Evolutionary conservation across 1,140 invertebrate genomes (phyloP).

Genomic region (Caerostris extrusa): DNA sequence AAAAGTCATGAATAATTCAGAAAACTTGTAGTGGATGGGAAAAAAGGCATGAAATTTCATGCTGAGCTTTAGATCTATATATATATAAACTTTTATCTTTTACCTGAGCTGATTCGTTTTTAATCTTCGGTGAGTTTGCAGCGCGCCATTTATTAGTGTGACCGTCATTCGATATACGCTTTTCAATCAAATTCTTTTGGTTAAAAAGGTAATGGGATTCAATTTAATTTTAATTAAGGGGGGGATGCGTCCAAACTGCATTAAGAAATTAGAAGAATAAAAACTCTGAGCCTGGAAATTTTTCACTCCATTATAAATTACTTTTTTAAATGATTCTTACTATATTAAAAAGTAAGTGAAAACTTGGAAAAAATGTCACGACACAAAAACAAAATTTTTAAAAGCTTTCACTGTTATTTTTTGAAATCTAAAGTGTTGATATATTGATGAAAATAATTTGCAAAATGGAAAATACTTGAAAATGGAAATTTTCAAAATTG

Average conservation of each 20-base stretch:
- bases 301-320: background rate
- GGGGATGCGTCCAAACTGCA: conserved; percentile 10
- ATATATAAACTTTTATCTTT: background rate
- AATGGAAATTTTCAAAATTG: no score
- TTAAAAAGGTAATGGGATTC: conserved; percentile 40
- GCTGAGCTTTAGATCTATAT: background rate
- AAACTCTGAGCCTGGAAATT: background rate
- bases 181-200: conserved; percentile 59
- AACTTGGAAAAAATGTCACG: background rate
- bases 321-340: no score
- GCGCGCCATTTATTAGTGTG: conserved; percentile 42
- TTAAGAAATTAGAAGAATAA: background rate
- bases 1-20: conserved; percentile 69
- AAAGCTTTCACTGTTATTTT: no score
- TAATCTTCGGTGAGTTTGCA: conserved; percentile 58
- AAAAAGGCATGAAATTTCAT: conserved; percentile 51
- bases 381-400: background rate
- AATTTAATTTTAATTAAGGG: conserved; percentile 68
- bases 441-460: no score
- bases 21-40: background rate
- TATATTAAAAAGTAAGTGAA: background rate
- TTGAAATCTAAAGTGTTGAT: no score
- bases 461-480: no score
- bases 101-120: conserved; percentile 43
- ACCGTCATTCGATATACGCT: background rate